Evolutionary conservation across 2,888 invertebrate species (phyloP).

Genomic region (Miltochrista miniata): DNA sequence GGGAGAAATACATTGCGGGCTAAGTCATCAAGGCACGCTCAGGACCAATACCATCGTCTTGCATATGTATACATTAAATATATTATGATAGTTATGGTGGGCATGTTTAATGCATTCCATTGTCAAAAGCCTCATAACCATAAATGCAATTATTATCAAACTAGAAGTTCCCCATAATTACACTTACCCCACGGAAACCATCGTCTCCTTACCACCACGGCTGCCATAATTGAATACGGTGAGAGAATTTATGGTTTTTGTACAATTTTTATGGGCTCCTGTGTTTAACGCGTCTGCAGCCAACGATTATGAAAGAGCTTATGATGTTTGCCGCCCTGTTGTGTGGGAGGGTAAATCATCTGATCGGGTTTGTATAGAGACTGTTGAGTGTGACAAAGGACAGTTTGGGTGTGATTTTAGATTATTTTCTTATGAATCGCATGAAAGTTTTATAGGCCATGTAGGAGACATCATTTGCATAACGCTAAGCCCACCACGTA

Average conservation of each 20-base stretch:
- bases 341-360: constrained; percentile 41
- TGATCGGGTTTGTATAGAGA: constrained; percentile 18
- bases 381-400: constrained; percentile 15
- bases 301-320: constrained; percentile 69
- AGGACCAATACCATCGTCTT: too few relatives aligned
- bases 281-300: constrained; percentile 74
- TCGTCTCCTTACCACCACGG: constrained; percentile 12
- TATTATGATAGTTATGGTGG: too few relatives aligned
- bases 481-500: too few relatives aligned
- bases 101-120: too few relatives aligned
- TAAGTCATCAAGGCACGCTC: too few relatives aligned
- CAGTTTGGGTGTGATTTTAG: constrained; percentile 15
- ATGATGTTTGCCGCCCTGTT: constrained; percentile 63
- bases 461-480: too few relatives aligned
- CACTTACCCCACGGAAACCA: constrained; percentile 30
- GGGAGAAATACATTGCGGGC: too few relatives aligned
- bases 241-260: constrained; percentile 72
- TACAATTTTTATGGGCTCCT: constrained; percentile 76
- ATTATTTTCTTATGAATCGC: too few relatives aligned
- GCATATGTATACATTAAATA: too few relatives aligned
- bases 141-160: constrained; percentile 22
- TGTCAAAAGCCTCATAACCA: neutral
- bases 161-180: constrained; percentile 29
- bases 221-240: constrained; percentile 66
- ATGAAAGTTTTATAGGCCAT: too few relatives aligned